Conservation (phyloP, 2,113 vertebrate genomes). For the Pagrus major region DNA sequence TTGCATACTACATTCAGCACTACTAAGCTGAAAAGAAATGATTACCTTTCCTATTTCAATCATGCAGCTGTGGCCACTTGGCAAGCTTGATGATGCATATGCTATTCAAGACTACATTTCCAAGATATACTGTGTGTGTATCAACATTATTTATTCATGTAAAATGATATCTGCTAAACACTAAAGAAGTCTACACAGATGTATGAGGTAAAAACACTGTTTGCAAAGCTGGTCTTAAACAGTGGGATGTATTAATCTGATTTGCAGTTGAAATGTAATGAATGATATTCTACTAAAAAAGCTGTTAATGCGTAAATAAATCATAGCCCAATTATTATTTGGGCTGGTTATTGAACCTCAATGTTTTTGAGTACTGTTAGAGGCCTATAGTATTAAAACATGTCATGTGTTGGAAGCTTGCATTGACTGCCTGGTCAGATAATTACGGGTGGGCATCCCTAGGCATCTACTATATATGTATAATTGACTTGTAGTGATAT, state of each 20-base stretch:
- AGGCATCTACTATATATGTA: no score
- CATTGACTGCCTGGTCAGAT: no score
- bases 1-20: background rate
- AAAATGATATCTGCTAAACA: background rate
- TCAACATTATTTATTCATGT: background rate
- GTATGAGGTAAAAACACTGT: background rate
- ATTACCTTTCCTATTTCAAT: background rate
- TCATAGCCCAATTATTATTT: background rate
- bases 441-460: no score
- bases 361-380: background rate
- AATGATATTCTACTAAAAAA: background rate
- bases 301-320: background rate
- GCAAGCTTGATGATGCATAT: background rate
- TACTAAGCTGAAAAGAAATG: background rate
- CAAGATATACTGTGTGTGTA: background rate
- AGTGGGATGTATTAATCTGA: background rate
- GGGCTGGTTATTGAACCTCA: background rate
- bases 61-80: background rate
- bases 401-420: no score
- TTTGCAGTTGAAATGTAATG: background rate
- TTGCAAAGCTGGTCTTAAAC: background rate
- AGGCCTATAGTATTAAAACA: no score
- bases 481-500: no score
- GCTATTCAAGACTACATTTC: background rate
- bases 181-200: background rate